A percentile compares a stretch with the other conserved stretches of the same genome.
phyloP scores from a whole-genome alignment of 2,888 invertebrate genomes.

The Temnothorax unifasciatus region DNA sequence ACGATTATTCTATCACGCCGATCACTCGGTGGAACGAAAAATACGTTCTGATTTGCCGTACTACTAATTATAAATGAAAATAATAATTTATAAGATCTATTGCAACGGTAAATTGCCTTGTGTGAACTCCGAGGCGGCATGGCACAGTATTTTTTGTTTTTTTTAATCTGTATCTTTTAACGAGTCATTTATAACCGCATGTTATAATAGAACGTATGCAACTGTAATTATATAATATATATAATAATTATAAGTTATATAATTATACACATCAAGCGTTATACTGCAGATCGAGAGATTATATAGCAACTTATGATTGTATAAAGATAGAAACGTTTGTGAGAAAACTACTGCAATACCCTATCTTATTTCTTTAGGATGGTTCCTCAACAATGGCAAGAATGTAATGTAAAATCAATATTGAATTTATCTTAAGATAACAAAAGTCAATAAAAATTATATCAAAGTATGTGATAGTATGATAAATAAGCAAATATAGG shows the following conservation, averaged over 20 bases:
- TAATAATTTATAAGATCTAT: slow-evolving; percentile 16
- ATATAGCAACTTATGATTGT: neutral
- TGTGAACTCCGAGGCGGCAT: neutral
- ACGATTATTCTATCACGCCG: slow-evolving; percentile 40
- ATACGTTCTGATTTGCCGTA: slow-evolving; percentile 8
- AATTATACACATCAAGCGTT: neutral
- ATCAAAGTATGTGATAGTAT: neutral
- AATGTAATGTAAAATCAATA: slow-evolving; percentile 1
- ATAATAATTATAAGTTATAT: slow-evolving; percentile 1
- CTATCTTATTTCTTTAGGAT: neutral
- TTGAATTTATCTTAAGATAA: neutral
- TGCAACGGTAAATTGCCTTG: neutral
- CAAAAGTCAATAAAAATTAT: neutral
- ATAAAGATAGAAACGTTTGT: neutral
- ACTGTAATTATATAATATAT: neutral
- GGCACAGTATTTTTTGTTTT: neutral
- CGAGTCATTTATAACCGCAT: neutral
- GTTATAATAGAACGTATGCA: neutral
- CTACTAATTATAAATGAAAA: slow-evolving; percentile 20
- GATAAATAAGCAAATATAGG: slow-evolving; percentile 23
- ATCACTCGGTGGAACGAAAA: slow-evolving; percentile 16
- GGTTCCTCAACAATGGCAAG: neutral
- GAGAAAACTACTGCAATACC: neutral
- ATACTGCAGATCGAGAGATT: neutral
- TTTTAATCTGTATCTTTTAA: neutral